These are phyloP conservation scores for Xenus cinereus DNA, from an alignment of 2,113 vertebrate species.

Conservation along the genomic window DNA sequence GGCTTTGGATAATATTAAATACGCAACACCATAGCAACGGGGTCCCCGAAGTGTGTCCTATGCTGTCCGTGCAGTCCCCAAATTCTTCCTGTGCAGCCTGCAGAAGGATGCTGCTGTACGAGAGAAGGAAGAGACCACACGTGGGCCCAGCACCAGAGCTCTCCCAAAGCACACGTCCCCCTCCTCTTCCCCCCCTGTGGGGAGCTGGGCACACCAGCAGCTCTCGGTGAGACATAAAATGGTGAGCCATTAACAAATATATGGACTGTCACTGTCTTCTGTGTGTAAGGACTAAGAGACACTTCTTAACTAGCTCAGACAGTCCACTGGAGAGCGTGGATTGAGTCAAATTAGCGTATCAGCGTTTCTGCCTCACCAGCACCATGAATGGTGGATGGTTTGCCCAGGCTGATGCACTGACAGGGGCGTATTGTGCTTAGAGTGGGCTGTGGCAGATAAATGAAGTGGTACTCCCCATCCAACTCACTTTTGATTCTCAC, in stretches of 20 bases:
- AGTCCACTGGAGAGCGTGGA: neutral
- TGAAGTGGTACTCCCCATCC: neutral
- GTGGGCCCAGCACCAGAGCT: neutral
- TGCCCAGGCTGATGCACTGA: neutral
- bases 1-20: neutral
- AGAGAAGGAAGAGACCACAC: neutral
- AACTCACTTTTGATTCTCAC: neutral
- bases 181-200: neutral
- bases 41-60: neutral
- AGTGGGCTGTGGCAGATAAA: neutral
- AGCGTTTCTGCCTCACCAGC: neutral
- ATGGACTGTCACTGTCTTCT: neutral
- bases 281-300: neutral
- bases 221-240: accelerated
- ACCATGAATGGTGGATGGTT: neutral
- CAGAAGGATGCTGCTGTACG: neutral
- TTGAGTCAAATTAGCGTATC: neutral
- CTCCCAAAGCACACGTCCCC: neutral
- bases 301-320: neutral
- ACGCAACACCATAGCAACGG: accelerated
- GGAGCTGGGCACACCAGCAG: neutral
- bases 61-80: neutral
- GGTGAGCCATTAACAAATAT: neutral
- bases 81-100: neutral
- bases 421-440: neutral